Percentiles rank a stretch among this genome's conserved stretches.
These are phyloP conservation scores for Globia sparganii DNA, from an alignment of 2,888 invertebrate genomes.

Conservation along the genomic window DNA sequence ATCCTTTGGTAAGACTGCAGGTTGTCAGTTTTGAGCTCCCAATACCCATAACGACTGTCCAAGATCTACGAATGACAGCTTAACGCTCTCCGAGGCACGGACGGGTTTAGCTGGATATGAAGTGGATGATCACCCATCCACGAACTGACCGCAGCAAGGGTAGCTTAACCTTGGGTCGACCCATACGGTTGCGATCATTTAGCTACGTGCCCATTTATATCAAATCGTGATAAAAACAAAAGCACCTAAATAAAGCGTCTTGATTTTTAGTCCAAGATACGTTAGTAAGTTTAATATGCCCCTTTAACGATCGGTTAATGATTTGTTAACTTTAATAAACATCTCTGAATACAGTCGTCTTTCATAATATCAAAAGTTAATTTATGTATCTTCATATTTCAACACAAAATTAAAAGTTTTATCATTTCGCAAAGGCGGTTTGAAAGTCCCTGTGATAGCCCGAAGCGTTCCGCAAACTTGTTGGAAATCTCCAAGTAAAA, in stretches of 20 bases:
- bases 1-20: neutral
- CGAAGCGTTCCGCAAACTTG: conserved; percentile 35
- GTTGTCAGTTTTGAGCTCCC: neutral
- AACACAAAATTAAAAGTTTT: conserved; percentile 55
- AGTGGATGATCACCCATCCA: neutral
- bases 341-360: neutral
- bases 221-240: neutral
- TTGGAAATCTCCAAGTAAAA: conserved; percentile 34
- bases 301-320: neutral
- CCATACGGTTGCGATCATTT: neutral
- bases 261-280: too few species aligned
- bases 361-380: conserved; percentile 16
- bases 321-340: neutral
- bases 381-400: conserved; percentile 37
- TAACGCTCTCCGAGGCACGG: neutral
- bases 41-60: neutral
- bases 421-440: conserved; percentile 42
- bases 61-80: neutral
- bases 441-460: conserved; percentile 25
- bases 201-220: neutral
- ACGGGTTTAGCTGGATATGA: neutral
- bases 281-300: too few species aligned
- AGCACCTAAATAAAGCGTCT: neutral
- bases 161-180: neutral
- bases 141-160: neutral